A percentile compares a stretch with the other conserved stretches of the same genome.
Evolutionary conservation across 2,888 invertebrate genomes (phyloP).

Genomic region (Maniola hyperantus): DNA sequence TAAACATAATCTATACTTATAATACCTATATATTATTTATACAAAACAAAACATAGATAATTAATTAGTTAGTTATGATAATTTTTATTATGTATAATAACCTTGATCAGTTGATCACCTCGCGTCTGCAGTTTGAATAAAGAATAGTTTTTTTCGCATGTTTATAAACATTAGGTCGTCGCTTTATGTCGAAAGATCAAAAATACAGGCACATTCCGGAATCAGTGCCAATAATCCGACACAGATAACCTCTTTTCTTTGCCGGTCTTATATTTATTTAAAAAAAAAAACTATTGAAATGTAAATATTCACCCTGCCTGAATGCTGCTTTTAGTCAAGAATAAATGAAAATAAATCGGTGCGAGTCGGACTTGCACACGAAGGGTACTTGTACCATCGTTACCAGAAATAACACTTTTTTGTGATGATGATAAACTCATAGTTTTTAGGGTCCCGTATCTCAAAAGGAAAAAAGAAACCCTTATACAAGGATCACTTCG

Average conservation of each 20-base stretch:
- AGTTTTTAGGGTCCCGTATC: too few species aligned
- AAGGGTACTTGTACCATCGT: too few species aligned
- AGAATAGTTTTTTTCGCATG: not conserved
- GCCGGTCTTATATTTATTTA: not conserved
- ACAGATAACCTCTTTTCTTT: not conserved
- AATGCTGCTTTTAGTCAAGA: too few species aligned
- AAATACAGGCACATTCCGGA: conserved; percentile 24
- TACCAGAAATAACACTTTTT: too few species aligned
- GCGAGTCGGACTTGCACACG: too few species aligned
- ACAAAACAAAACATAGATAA: not conserved
- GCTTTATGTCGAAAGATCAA: conserved; percentile 10
- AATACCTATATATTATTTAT: too few species aligned
- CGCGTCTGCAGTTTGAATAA: conserved; percentile 5
- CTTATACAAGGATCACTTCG: too few species aligned
- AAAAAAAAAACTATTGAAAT: not conserved
- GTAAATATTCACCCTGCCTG: too few species aligned
- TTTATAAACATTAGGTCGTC: conserved; percentile 11
- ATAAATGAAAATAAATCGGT: too few species aligned
- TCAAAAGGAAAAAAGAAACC: too few species aligned
- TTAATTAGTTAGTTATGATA: not conserved
- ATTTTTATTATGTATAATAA: not conserved
- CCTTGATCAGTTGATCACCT: conserved; percentile 7
- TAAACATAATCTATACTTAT: too few species aligned
- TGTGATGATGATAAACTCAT: too few species aligned
- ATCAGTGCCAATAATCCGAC: conserved; percentile 21